Conservation (phyloP, 1,140 invertebrate genomes). For the Riptortus pedestris region DNA sequence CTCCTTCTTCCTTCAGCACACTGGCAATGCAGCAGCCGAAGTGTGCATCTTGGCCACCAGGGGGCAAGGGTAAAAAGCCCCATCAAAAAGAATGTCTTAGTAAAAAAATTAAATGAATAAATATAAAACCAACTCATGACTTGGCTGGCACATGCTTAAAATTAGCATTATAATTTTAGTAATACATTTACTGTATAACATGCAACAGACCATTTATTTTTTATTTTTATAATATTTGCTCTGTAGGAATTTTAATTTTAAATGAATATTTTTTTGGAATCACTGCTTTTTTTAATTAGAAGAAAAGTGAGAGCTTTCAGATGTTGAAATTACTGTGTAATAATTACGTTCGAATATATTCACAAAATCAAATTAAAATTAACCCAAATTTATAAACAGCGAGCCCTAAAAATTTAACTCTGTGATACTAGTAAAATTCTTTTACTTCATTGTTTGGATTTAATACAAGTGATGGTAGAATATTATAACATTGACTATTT, state of each 20-base stretch:
- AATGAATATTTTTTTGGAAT: background rate
- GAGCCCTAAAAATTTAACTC: no score
- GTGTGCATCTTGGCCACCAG: constrained; percentile 21
- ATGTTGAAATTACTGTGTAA: background rate
- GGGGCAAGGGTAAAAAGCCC: constrained; percentile 25
- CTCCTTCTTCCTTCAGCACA: constrained; percentile 5
- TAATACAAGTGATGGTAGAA: no score
- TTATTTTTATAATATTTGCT: background rate
- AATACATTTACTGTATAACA: constrained; percentile 15
- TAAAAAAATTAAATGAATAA: background rate
- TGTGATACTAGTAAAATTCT: no score
- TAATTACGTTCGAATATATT: no score
- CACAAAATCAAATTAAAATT: background rate
- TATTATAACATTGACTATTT: no score
- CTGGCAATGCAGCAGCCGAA: constrained; percentile 24
- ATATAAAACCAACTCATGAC: constrained; percentile 27
- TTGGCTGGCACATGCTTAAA: constrained; percentile 28
- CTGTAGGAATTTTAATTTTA: background rate
- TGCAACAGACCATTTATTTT: constrained; percentile 28
- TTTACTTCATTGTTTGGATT: no score
- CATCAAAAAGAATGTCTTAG: constrained; percentile 17
- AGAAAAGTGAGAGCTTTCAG: background rate
- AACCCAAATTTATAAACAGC: no score
- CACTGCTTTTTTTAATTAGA: background rate
- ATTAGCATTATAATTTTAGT: constrained; percentile 22